These are phyloP conservation scores for Notarius lentiginosus DNA, from an alignment of 2,113 vertebrate species.

Conservation along the genomic window DNA sequence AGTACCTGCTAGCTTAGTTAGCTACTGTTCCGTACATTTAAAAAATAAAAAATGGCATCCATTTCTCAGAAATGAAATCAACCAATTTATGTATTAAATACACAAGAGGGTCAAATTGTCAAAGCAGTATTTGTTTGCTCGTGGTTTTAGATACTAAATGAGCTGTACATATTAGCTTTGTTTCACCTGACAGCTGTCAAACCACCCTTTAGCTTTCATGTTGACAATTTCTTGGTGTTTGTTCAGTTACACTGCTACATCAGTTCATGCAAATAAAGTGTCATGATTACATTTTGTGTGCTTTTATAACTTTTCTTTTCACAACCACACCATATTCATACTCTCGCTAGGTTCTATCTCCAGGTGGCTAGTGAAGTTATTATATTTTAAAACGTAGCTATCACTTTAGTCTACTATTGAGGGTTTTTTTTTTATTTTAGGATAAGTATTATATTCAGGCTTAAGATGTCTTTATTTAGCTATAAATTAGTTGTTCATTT, in stretches of 20 bases:
- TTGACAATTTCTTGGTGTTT: neutral
- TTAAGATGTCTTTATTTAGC: too few species aligned
- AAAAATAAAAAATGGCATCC: neutral
- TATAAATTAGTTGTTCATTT: neutral
- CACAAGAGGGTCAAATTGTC: neutral
- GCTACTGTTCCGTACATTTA: neutral
- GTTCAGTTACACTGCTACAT: neutral
- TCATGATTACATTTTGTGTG: neutral
- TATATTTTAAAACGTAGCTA: neutral
- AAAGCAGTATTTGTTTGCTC: neutral
- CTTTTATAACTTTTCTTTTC: neutral
- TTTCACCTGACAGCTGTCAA: constrained; percentile 30
- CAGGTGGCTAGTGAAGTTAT: neutral
- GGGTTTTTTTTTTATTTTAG: too few species aligned
- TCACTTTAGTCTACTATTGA: neutral
- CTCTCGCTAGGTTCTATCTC: neutral
- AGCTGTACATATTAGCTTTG: neutral
- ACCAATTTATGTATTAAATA: neutral
- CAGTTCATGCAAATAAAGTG: neutral
- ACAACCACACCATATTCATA: neutral
- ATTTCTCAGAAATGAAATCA: neutral
- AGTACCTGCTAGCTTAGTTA: neutral
- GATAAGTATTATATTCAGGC: too few species aligned
- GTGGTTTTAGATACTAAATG: neutral
- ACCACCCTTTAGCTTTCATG: neutral